These are phyloP conservation scores for Lysiphlebus fabarum DNA, from an alignment of 1,140 invertebrate genomes.

Conservation along the genomic window DNA sequence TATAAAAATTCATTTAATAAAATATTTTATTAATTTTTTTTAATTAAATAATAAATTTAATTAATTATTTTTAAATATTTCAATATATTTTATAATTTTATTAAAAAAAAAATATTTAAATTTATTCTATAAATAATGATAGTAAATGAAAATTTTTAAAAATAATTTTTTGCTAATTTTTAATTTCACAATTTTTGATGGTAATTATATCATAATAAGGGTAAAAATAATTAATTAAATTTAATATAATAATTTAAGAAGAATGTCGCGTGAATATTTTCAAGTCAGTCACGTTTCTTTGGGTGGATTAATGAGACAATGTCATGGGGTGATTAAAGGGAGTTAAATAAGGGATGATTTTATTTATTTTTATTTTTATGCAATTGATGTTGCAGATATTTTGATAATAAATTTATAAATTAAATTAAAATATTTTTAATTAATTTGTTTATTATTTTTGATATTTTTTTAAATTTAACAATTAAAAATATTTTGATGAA, in stretches of 20 bases:
- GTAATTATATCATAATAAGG: too few relatives aligned
- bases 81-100: too few relatives aligned
- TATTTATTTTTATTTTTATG: constrained; percentile 2
- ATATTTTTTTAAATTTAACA: not conserved
- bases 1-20: too few relatives aligned
- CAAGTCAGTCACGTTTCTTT: constrained; percentile 13
- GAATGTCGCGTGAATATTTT: constrained; percentile 7
- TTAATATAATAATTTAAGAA: too few relatives aligned
- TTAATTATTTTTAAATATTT: too few relatives aligned
- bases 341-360: not conserved
- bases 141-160: too few relatives aligned
- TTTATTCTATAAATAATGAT: too few relatives aligned
- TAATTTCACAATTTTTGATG: too few relatives aligned
- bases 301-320: constrained; percentile 2
- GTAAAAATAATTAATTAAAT: too few relatives aligned
- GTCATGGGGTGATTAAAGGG: not conserved
- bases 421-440: not conserved
- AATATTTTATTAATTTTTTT: not conserved
- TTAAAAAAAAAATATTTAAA: too few relatives aligned
- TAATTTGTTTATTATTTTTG: too few relatives aligned
- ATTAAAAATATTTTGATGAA: constrained; percentile 1
- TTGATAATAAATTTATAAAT: not conserved
- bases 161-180: too few relatives aligned
- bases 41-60: not conserved
- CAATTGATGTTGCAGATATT: not conserved